These are phyloP conservation scores for Philonicus albiceps DNA, from an alignment of 2,888 invertebrate genomes.

Conservation along the genomic window DNA sequence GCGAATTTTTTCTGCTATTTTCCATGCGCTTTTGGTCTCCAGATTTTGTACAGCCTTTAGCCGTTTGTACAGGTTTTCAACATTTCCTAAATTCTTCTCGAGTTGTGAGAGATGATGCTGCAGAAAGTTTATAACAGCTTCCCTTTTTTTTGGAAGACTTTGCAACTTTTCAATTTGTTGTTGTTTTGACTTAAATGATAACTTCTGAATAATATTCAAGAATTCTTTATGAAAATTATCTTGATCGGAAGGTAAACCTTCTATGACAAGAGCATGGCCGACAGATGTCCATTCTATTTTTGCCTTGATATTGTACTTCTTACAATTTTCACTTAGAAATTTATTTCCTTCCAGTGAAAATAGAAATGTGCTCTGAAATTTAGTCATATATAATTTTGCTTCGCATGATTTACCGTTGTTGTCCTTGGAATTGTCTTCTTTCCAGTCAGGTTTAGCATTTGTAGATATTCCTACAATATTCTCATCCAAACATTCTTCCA, in stretches of 20 bases:
- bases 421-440: background rate
- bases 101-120: slow-evolving; percentile 57
- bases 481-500: slow-evolving; percentile 41
- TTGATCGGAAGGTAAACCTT: slow-evolving; percentile 65
- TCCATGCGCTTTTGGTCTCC: slow-evolving; percentile 62
- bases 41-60: slow-evolving; percentile 63
- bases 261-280: slow-evolving; percentile 65
- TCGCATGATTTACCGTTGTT: slow-evolving; percentile 52
- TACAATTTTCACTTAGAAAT: slow-evolving; percentile 63
- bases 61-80: slow-evolving; percentile 63
- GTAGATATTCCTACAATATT: background rate
- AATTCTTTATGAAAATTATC: slow-evolving; percentile 66
- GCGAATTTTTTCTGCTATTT: slow-evolving; percentile 64
- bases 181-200: slow-evolving; percentile 53
- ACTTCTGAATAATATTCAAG: slow-evolving; percentile 59
- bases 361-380: slow-evolving; percentile 64
- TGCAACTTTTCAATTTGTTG: slow-evolving; percentile 53
- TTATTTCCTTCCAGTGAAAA: slow-evolving; percentile 64
- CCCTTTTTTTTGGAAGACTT: slow-evolving; percentile 57
- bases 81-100: slow-evolving; percentile 65
- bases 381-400: slow-evolving; percentile 66
- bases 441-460: background rate
- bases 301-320: slow-evolving; percentile 58
- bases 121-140: slow-evolving; percentile 57
- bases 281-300: slow-evolving; percentile 61